Evolutionary conservation across 2,888 invertebrate species (phyloP), one percentile per base, ranked within the genome.

Genomic region (Pocota personata): DNA sequence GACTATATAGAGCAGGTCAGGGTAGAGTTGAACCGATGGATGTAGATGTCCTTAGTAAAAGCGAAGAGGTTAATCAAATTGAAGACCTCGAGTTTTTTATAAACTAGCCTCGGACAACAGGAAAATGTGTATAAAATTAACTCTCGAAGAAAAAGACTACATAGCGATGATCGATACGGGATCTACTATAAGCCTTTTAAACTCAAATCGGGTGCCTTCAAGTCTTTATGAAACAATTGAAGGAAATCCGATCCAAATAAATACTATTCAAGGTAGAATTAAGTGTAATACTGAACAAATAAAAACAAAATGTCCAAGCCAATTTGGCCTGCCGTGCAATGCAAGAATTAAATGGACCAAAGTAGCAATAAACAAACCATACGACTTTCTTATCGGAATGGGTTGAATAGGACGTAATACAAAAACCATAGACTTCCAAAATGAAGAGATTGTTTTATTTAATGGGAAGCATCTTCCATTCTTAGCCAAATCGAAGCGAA

Each of bases 341-440:
- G 32, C 37, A 19, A 60, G 40, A 60, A 48, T 48, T 21, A 48
- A 48, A 6, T 48, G 21, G 21, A 48, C 16, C 21, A 48, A 16
- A 16, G 16, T 48, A 16, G 16, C 14, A 48, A 16, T 48, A 21
- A 16, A 48, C 52, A 66, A 75, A 75, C 60, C 60, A 50, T 73
- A 73, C 30, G 75, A 64, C 55, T 43, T 75, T 30, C 43, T 75
- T n/a, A 64, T 75, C 14, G 75, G 57, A n/a, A 75, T 75, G 60
- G 62, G 62, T 16, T 57, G 71, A 46, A 24, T 58, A 2, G 48
- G 37, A 46, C 43, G 40, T 12, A 64, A 48, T 35, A 14, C 57
- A 32, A 57, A 57, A 32, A 32, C 14, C 5, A 21, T 19, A 50
- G 50, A 50, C 0, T 3, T 50, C 50, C 21, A 50, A 50, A 50